Conservation (phyloP, 2,888 invertebrate species). For the Hoplodrina ambigua region DNA sequence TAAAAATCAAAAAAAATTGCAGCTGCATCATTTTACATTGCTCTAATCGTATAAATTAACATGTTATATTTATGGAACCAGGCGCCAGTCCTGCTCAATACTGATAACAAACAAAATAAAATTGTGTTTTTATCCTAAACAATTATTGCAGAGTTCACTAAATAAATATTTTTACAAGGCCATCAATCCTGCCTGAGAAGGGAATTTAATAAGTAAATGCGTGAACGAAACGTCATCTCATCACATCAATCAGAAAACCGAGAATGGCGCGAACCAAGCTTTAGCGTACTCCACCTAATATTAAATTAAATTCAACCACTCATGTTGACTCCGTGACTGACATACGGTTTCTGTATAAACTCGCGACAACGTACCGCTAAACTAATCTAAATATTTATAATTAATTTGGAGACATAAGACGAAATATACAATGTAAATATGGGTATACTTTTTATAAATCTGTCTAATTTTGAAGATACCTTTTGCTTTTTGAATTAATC, state of each 20-base stretch:
- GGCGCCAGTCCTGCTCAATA: neutral
- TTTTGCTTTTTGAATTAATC: neutral
- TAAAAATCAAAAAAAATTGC: neutral
- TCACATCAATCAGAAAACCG: slow-evolving; percentile 69
- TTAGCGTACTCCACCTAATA: slow-evolving; percentile 22
- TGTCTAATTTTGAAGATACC: neutral
- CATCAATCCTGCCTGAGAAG: slow-evolving; percentile 59
- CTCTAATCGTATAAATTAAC: too few species aligned
- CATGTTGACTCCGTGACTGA: slow-evolving; percentile 60
- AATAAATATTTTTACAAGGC: slow-evolving; percentile 30
- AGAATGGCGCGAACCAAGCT: slow-evolving; percentile 36
- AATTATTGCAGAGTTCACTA: slow-evolving; percentile 10
- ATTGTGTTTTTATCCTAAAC: slow-evolving; percentile 1
- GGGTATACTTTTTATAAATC: neutral
- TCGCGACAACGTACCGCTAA: slow-evolving; percentile 19
- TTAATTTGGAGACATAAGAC: slow-evolving; percentile 1
- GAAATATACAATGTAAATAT: neutral
- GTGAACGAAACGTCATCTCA: slow-evolving; percentile 68
- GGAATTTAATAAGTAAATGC: slow-evolving; percentile 68
- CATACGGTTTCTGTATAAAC: slow-evolving; percentile 45
- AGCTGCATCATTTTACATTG: neutral
- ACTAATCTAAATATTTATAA: slow-evolving; percentile 10
- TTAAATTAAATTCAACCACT: slow-evolving; percentile 72
- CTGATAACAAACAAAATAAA: neutral
- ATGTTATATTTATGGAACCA: too few species aligned